Conservation (phyloP, 2,888 invertebrate genomes). For the Exephanes ischioxanthus region DNA sequence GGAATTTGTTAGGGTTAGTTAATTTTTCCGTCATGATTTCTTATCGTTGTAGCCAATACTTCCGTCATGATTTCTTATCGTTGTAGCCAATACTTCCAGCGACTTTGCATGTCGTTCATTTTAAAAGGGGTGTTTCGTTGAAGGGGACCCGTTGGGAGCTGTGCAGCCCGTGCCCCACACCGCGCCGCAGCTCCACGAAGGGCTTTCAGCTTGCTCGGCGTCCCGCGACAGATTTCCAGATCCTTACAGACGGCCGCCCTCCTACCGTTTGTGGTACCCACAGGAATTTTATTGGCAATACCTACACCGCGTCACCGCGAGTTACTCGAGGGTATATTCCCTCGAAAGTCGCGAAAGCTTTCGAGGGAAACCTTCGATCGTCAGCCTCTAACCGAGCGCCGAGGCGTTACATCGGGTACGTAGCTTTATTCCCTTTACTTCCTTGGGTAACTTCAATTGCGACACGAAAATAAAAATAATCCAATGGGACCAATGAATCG, state of each 20-base stretch:
- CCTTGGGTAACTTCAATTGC: neutral
- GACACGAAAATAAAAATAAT: constrained; percentile 10
- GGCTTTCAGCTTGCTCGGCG: constrained; percentile 5
- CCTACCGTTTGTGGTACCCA: constrained; percentile 18
- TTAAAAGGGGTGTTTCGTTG: constrained; percentile 1
- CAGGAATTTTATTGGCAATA: constrained; percentile 65
- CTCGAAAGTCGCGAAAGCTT: neutral
- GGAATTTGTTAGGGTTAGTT: neutral
- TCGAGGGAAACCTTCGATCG: constrained; percentile 27
- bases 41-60: constrained; percentile 57
- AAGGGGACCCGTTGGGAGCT: neutral
- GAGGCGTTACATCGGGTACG: neutral
- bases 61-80: constrained; percentile 53
- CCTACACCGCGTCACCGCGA: constrained; percentile 41
- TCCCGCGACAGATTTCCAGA: constrained; percentile 15
- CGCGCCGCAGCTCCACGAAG: neutral
- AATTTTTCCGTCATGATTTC: constrained; percentile 21
- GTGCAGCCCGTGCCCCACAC: neutral
- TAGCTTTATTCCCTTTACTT: neutral
- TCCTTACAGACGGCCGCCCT: constrained; percentile 5
- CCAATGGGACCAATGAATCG: neutral
- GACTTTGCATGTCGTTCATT: constrained; percentile 30
- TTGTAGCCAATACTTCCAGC: constrained; percentile 37
- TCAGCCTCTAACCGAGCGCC: constrained; percentile 1
- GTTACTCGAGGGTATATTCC: constrained; percentile 48